phyloP scores from a whole-genome alignment of 2,113 vertebrate species.

The Tamias sibiricus region DNA sequence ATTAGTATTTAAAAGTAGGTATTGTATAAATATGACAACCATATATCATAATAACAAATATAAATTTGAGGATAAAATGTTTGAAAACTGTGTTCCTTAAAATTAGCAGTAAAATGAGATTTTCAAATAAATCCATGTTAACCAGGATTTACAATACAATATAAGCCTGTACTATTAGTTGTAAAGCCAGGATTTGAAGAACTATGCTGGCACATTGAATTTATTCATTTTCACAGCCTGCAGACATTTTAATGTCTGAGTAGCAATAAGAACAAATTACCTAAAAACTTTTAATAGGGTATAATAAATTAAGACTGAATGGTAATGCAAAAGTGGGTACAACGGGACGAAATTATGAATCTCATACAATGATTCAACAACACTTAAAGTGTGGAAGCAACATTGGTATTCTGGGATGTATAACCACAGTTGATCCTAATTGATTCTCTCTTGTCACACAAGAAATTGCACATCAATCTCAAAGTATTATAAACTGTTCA shows the following conservation, averaged over 20 bases:
- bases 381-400: conserved; percentile 63
- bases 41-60: conserved; percentile 53
- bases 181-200: conserved; percentile 72
- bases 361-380: conserved; percentile 68
- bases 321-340: conserved; percentile 69
- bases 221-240: conserved; percentile 78
- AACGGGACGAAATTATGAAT: conserved; percentile 75
- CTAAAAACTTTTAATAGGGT: conserved; percentile 80
- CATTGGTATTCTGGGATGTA: conserved; percentile 67
- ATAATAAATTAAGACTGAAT: conserved; percentile 79
- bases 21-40: background rate
- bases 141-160: conserved; percentile 75
- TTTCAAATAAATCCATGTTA: conserved; percentile 72
- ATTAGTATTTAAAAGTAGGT: conserved; percentile 39
- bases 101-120: conserved; percentile 68
- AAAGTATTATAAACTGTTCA: conserved; percentile 49
- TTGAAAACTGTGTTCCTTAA: conserved; percentile 67
- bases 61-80: conserved; percentile 56
- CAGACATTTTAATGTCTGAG: conserved; percentile 79
- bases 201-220: conserved; percentile 68
- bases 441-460: conserved; percentile 71
- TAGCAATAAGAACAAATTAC: conserved; percentile 81
- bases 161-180: conserved; percentile 67
- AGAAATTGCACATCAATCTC: conserved; percentile 72
- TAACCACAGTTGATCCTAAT: conserved; percentile 59